Evolutionary conservation across 2,113 vertebrate species (phyloP), one percentile per base, ranked within the genome.

Genomic region (zebrafish (Danio rerio)): DNA sequence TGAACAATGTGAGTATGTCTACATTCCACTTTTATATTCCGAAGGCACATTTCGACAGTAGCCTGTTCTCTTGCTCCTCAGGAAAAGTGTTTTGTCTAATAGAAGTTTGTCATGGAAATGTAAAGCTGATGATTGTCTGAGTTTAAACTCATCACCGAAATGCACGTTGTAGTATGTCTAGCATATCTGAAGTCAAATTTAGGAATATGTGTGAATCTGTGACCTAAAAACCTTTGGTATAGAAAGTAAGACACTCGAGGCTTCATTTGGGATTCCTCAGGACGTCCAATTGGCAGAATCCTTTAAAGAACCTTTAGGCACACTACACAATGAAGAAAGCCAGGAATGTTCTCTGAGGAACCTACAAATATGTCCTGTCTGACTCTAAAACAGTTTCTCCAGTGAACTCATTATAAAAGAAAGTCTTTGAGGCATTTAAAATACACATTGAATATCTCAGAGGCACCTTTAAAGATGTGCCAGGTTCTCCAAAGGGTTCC

Each of bases 11-110:
- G 89, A 88, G 91, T 86, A 89, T 89, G 89, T 92, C 90, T 93
- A 92, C 92, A 94, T 93, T 89, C 84, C 74, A 83, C 90, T 90
- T 87, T 90, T 90, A 90, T 88, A 89, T 90, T 92, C 90, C 80
- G 87, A 94, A 95, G 94, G 93, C 94, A 94, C 94, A 93, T 93
- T 90, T 91, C 85, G 90, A 93, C 90, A 92, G 90, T 89, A 93
- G 91, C 90, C 90, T 89, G 87, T 81, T 61, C 10, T 76, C 80
- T 89, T 74, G 73, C 76, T 81, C 85, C 83, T 87, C 87, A 75
- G 83, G 80, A 88, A 81, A 84, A 72, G 86, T 90, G 45, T 65
- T 87, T 66, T 82, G 81, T 89, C 85, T 53, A 61, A 52, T 53
- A 84, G 78, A 89, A 81, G 84, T 86, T 50, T 20, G 53, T 71